These are phyloP conservation scores for Ophioderma brevispina DNA, from an alignment of 35 echinoderm and acorn worm species.

Conservation along the genomic window DNA sequence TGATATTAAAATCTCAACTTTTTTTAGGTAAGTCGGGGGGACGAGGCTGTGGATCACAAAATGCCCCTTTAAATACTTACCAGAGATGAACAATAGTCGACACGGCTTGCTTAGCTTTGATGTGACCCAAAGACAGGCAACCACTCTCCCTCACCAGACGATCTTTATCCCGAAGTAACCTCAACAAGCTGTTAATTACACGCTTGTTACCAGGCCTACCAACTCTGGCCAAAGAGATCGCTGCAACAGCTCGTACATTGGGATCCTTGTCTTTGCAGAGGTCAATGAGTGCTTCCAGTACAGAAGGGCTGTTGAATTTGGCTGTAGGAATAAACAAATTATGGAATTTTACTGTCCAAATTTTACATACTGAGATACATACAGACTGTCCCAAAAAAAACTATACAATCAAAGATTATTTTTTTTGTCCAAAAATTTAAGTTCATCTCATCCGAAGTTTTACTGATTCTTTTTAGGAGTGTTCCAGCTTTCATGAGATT, in stretches of 20 bases:
- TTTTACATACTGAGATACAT: too few species aligned
- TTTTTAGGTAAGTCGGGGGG: too few species aligned
- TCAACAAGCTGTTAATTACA: conserved; percentile 59
- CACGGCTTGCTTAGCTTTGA: conserved; percentile 85
- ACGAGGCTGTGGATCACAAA: too few species aligned
- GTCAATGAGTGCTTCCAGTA: conserved; percentile 88
- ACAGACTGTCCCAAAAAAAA: too few species aligned
- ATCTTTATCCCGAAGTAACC: conserved; percentile 79
- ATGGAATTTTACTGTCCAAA: too few species aligned
- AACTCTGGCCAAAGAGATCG: conserved; percentile 85
- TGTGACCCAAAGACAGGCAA: conserved; percentile 90
- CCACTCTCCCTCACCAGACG: conserved; percentile 88
- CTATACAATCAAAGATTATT: too few species aligned
- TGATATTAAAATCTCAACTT: too few species aligned
- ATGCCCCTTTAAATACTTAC: conserved; percentile 61
- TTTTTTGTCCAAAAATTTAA: too few species aligned
- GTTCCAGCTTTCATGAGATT: too few species aligned
- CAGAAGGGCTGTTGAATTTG: conserved; percentile 87
- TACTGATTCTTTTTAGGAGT: too few species aligned
- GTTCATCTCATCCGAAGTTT: too few species aligned
- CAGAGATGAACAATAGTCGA: conserved; percentile 82
- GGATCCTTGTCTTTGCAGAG: conserved; percentile 80
- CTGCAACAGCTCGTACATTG: conserved; percentile 87
- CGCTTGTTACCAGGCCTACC: conserved; percentile 48
- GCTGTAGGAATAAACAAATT: conserved; percentile 30